Evolutionary conservation across 2,797 vertebrate species (phyloP).

Genomic region (Etheostoma nigrum): DNA sequence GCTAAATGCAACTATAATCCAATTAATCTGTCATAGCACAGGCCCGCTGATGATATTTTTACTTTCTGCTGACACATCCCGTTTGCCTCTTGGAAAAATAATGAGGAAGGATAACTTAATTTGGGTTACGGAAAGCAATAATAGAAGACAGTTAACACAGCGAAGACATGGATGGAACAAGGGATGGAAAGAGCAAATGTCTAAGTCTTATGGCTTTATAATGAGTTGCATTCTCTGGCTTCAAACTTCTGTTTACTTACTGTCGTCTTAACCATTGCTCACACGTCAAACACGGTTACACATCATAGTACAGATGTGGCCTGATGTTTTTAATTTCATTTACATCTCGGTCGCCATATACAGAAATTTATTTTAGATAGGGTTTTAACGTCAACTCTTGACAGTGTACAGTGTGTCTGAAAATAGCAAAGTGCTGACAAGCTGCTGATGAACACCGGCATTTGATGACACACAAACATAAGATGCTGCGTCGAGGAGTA

Average conservation of each 20-base stretch:
- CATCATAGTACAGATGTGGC: constrained; percentile 8
- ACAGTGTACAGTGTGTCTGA: not conserved
- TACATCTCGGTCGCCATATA: not conserved
- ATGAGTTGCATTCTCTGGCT: constrained; percentile 26
- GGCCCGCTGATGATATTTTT: constrained; percentile 69
- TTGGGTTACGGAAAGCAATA: constrained; percentile 64
- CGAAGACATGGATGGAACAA: constrained; percentile 16
- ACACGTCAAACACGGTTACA: constrained; percentile 16
- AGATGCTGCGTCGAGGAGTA: not conserved
- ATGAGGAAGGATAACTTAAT: constrained; percentile 74
- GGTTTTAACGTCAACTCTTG: constrained; percentile 8
- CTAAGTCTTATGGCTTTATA: constrained; percentile 21
- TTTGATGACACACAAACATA: constrained; percentile 6
- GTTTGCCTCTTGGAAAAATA: constrained; percentile 75
- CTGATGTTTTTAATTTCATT: constrained; percentile 20
- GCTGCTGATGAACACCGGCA: constrained; percentile 2
- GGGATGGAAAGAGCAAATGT: constrained; percentile 6
- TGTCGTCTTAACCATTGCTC: constrained; percentile 9
- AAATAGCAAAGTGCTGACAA: constrained; percentile 23
- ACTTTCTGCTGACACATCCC: constrained; percentile 74
- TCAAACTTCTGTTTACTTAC: constrained; percentile 36
- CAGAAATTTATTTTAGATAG: constrained; percentile 8
- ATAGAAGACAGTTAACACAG: constrained; percentile 72
- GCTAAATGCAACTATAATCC: constrained; percentile 78
- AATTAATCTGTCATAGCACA: constrained; percentile 81